These are phyloP conservation scores for Tringa solitaria DNA, from an alignment of 2,113 vertebrate genomes.

Conservation along the genomic window DNA sequence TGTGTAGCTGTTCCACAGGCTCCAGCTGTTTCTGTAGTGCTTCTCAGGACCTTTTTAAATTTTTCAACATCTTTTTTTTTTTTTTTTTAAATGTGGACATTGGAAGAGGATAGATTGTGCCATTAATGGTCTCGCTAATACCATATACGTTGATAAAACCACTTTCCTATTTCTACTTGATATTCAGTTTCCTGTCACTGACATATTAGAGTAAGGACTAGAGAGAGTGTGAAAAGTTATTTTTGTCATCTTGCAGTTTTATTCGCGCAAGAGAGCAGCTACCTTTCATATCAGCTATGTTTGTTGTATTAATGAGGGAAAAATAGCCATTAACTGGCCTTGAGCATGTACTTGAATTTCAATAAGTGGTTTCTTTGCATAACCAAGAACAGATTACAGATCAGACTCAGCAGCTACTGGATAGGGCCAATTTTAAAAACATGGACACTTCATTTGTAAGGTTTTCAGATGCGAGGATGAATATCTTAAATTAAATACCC, in stretches of 20 bases:
- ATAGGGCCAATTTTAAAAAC: not conserved
- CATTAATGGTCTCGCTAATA: not conserved
- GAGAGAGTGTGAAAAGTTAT: not conserved
- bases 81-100: not conserved
- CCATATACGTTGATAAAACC: not conserved
- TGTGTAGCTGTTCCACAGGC: not conserved
- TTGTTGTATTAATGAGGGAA: slow-evolving; percentile 62
- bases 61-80: not conserved
- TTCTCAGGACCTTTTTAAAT: not conserved
- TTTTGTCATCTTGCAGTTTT: not conserved
- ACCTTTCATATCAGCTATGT: slow-evolving; percentile 34
- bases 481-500: not conserved
- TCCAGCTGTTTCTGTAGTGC: fast-evolving
- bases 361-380: slow-evolving; percentile 37
- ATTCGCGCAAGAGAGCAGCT: not conserved
- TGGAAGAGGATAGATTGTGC: not conserved
- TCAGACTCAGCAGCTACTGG: not conserved
- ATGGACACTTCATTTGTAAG: not conserved
- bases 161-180: not conserved
- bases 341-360: slow-evolving; percentile 55
- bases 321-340: slow-evolving; percentile 55
- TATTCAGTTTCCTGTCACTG: not conserved
- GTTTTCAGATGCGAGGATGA: not conserved
- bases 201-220: not conserved
- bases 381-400: not conserved